Evolutionary conservation across 2,888 invertebrate species (phyloP), one percentile per base, ranked within the genome.

Genomic region (Macrosiphum euphorbiae): DNA sequence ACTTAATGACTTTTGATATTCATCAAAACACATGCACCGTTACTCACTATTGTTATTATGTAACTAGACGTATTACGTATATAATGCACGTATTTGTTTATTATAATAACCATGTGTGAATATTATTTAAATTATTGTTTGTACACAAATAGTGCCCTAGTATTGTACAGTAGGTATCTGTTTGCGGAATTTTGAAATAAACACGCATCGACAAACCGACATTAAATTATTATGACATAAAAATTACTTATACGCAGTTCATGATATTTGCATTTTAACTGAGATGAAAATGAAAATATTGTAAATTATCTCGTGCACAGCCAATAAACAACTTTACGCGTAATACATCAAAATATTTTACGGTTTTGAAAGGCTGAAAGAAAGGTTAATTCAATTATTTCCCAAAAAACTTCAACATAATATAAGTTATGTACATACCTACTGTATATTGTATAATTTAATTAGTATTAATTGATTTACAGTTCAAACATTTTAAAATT

Each of bases 51-150:
- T 86, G 50, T 86, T 44, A 44, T 86, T 16, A 50, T 47, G 20
- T 35, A 78, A 78, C 35, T 35, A 20, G 35, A 35, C 7, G 11
- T 78, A 78, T 78, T 78, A 35, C 28, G 11, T 47, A 41, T 35
- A 85, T 47, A 28, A 86, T 47, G 13, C 0, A 47, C 16, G n/a
- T 78, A 78, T 78, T 86, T 47, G 7, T 26, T 58, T 50, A 86
- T 47, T 28, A 86, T 86, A 50, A 7, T 28, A 47, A 47, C 7
- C 47, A 11, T 13, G 86, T 86, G 20, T 78, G 35, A 78, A 47
- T 86, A 50, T 50, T 78, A 78, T 78, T 78, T 86, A 86, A 86
- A 86, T 47, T n/a, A 44, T 20, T 47, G 86, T 86, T 47, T 86
- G 86, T 8, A 78, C 20, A 78, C 20, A 86, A 86, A 47, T 47